Percentiles rank a stretch among this genome's conserved stretches.
phyloP scores from a whole-genome alignment of 2,888 invertebrate genomes.

The Smittia sp. region DNA sequence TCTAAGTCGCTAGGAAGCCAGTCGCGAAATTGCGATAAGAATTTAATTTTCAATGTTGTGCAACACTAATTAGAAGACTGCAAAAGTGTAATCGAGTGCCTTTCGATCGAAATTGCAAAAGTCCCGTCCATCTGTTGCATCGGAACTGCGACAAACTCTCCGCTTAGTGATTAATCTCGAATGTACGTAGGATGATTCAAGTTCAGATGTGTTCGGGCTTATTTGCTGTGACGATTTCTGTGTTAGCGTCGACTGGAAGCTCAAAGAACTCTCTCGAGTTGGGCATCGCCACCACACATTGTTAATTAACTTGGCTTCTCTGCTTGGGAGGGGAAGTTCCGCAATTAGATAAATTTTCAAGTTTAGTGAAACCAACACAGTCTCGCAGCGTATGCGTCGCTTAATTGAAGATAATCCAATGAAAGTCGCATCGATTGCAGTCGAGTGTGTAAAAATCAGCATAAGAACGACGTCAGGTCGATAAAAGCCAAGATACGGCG shows the following conservation, averaged over 20 bases:
- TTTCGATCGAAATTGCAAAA: neutral
- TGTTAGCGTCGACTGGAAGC: neutral
- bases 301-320: slow-evolving; percentile 1
- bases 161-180: neutral
- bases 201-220: neutral
- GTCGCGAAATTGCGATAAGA: neutral
- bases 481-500: neutral
- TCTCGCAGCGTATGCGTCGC: neutral
- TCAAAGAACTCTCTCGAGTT: neutral
- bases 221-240: no score
- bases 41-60: neutral
- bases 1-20: neutral
- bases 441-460: neutral
- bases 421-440: slow-evolving; percentile 4
- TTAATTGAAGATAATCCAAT: slow-evolving; percentile 23
- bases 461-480: neutral
- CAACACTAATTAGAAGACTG: neutral
- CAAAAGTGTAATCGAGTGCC: neutral
- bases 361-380: neutral
- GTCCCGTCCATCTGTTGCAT: slow-evolving; percentile 1
- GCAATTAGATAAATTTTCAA: neutral
- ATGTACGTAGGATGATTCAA: slow-evolving; percentile 4
- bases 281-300: slow-evolving; percentile 13
- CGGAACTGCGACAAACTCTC: neutral
- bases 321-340: slow-evolving; percentile 1